phyloP scores from a whole-genome alignment of 2,888 invertebrate species.

The Meliscaeva auricollis region DNA sequence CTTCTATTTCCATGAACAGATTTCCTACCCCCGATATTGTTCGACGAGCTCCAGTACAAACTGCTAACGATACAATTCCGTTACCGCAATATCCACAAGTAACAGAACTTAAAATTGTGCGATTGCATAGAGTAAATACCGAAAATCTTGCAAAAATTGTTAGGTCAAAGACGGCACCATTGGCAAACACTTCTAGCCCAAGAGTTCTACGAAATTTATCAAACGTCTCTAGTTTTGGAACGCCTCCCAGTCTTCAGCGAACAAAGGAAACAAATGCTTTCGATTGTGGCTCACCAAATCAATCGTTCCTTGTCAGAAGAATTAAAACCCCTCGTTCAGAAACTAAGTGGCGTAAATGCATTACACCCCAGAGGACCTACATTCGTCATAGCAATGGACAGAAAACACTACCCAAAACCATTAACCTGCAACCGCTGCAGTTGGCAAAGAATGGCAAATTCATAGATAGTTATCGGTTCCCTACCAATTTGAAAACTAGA shows the following conservation, averaged over 20 bases:
- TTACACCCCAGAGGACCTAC: slow-evolving; percentile 80
- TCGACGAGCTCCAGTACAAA: slow-evolving; percentile 59
- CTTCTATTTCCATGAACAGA: not conserved
- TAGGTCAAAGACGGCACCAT: slow-evolving; percentile 46
- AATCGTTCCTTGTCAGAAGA: slow-evolving; percentile 30
- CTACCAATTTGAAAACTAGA: not conserved
- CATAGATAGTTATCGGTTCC: not conserved
- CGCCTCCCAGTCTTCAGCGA: not conserved
- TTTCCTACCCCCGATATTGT: slow-evolving; percentile 74
- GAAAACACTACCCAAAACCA: not conserved
- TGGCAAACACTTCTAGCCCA: slow-evolving; percentile 19
- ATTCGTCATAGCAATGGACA: slow-evolving; percentile 67
- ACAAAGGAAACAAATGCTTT: not conserved
- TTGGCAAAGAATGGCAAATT: not conserved
- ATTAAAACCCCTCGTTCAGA: slow-evolving; percentile 26
- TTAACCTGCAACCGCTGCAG: not conserved
- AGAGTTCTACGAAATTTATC: slow-evolving; percentile 51
- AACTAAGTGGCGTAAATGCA: slow-evolving; percentile 78
- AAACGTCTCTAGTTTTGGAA: slow-evolving; percentile 13
- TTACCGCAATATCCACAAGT: not conserved
- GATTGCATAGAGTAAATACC: slow-evolving; percentile 62
- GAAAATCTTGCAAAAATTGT: slow-evolving; percentile 60
- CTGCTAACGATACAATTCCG: slow-evolving; percentile 12
- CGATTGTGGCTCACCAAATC: slow-evolving; percentile 29
- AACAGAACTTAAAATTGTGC: slow-evolving; percentile 43